A percentile compares a stretch with the other conserved stretches of the same genome.
These are phyloP conservation scores for Sinella curviseta DNA, from an alignment of 1,140 invertebrate species.

Conservation along the genomic window DNA sequence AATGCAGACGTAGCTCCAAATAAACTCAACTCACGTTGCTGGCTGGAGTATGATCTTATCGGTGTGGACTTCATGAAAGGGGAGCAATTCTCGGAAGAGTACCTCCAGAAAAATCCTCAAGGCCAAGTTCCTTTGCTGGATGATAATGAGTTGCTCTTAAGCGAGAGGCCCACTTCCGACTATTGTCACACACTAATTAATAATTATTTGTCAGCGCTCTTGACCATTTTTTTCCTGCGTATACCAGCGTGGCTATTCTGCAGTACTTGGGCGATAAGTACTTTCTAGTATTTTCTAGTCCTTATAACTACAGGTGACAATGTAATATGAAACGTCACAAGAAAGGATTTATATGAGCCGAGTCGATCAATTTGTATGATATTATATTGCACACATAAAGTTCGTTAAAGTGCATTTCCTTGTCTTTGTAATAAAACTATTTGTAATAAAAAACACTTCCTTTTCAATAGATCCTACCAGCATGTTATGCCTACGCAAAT, in stretches of 20 bases:
- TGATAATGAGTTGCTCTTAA: constrained; percentile 69
- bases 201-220: background rate
- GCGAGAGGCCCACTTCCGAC: too few relatives aligned
- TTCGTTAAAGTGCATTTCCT: background rate
- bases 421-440: background rate
- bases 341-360: too few relatives aligned
- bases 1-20: too few relatives aligned
- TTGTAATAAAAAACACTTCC: background rate
- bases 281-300: background rate
- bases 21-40: too few relatives aligned
- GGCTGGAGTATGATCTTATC: constrained; percentile 65
- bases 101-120: constrained; percentile 72
- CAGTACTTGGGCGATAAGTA: constrained; percentile 76
- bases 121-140: constrained; percentile 75
- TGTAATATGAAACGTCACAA: background rate
- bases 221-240: background rate
- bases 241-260: constrained; percentile 68
- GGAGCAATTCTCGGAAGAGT: constrained; percentile 71
- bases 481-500: constrained; percentile 71
- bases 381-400: background rate
- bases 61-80: constrained; percentile 67
- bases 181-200: constrained; percentile 5
- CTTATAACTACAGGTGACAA: background rate
- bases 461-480: constrained; percentile 63
- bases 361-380: too few relatives aligned